A percentile compares a stretch with the other conserved stretches of the same genome.
Evolutionary conservation across 2,797 vertebrate genomes (phyloP).

Genomic region (Danionella dracula): DNA sequence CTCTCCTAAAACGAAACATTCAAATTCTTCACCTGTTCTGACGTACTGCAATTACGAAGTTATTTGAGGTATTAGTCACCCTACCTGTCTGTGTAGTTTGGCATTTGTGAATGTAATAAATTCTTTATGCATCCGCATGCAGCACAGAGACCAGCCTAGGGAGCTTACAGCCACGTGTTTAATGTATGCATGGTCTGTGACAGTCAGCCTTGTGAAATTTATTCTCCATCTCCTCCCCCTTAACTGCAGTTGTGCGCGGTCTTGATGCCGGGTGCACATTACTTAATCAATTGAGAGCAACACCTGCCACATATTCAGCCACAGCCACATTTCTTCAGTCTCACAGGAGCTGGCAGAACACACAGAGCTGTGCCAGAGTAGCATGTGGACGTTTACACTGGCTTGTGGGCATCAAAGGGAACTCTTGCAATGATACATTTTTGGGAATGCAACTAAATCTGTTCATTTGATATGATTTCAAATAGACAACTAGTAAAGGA

Average conservation of each 20-base stretch:
- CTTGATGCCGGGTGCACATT: slow-evolving; percentile 15
- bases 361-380: slow-evolving; percentile 1
- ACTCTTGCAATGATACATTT: no score
- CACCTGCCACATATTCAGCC: slow-evolving; percentile 15
- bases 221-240: slow-evolving; percentile 12
- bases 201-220: slow-evolving; percentile 1
- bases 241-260: slow-evolving; percentile 14
- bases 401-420: slow-evolving; percentile 2
- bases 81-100: not conserved
- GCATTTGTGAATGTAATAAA: slow-evolving; percentile 8
- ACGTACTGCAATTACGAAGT: slow-evolving; percentile 4
- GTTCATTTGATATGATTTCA: no score
- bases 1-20: not conserved
- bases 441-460: no score
- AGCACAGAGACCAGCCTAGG: not conserved
- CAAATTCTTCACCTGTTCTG: not conserved
- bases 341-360: slow-evolving; percentile 4
- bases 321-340: not conserved
- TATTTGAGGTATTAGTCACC: not conserved
- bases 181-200: not conserved
- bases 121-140: not conserved
- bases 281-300: slow-evolving; percentile 23
- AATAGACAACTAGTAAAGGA: no score
- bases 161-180: not conserved
- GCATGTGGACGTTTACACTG: not conserved